Base-by-base conservation (phyloP, 2,113 vertebrate genomes). In the Urocitellus parryii region DNA sequence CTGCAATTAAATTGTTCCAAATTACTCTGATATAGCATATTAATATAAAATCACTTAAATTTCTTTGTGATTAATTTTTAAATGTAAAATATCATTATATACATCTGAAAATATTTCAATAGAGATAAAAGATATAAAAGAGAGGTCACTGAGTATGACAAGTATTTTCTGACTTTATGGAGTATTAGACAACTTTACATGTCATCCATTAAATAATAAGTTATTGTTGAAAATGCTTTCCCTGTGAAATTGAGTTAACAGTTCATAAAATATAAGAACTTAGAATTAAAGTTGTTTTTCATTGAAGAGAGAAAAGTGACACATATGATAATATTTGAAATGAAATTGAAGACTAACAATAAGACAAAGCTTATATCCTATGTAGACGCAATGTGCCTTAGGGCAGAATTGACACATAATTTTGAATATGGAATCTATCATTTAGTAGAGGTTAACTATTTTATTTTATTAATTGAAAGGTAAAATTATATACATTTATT, bases 11-110 rank as follows among this genome's bases (percentile, higher is more conserved):
- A 97, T 88, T 97, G 96, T 95, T 63, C 97, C 84, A 97, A 96
- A 96, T 96, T 85, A 96, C 92, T 45, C 45, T 72, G 74, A 16
- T 70, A 68, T 79, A 70, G 24, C 42, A 95, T 32, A 96, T 92
- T 97, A 96, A 97, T 96, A 12, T 24, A 93, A 96, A 86, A 97
- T 68, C 83, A 93, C 92, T 97, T 96, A 97, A 97, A 98, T 97
- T 95, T 92, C 87, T 93, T 91, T 97, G 94, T 79, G 93, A 84
- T 95, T 96, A 37, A 56, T 20, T 97, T 96, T 81, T 97, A 97
- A 96, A 63, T 86, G 97, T 80, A 97, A 95, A 98, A 88, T 96
- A 88, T 77, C 74, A 97, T 97, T 96, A 93, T 86, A 76, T 73
- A 82, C 96, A 10, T 81, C 82, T 87, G 39, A 97, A 84, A 97